Conservation (phyloP, 2,797 vertebrate species). For the Rhinophrynus dorsalis region DNA sequence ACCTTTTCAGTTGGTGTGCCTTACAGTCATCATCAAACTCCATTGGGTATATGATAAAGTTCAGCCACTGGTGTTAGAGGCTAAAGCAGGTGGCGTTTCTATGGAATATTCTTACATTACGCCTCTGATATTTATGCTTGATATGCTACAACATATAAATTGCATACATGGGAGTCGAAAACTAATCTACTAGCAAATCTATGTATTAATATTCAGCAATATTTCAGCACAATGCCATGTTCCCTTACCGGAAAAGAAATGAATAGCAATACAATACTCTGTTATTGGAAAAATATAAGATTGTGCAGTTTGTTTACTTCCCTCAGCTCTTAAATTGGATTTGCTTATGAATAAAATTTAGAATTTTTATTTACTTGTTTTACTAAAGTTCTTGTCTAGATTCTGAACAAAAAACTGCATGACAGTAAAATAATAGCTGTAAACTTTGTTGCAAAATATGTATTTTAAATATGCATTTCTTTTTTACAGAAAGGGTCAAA, state of each 20-base stretch:
- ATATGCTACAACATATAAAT: not conserved
- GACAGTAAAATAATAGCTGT: not conserved
- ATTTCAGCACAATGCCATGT: conserved; percentile 2
- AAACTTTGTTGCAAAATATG: not conserved
- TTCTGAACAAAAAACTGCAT: not conserved
- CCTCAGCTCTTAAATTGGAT: conserved; percentile 36
- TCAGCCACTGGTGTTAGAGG: too few species aligned
- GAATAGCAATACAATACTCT: conserved; percentile 25
- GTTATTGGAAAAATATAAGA: conserved; percentile 27
- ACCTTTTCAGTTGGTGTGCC: too few species aligned
- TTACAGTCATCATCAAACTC: too few species aligned
- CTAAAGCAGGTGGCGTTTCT: too few species aligned
- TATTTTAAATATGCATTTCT: too few species aligned
- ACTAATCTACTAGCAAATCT: conserved; percentile 13
- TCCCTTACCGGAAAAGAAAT: conserved; percentile 13
- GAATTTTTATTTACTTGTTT: conserved; percentile 15
- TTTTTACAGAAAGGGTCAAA: too few species aligned
- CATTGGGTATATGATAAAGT: too few species aligned
- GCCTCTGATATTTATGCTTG: too few species aligned
- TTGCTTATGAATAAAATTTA: conserved; percentile 31
- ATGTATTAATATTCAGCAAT: not conserved
- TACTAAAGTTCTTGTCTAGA: not conserved
- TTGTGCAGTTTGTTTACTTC: conserved; percentile 26
- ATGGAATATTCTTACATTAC: too few species aligned
- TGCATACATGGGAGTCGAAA: not conserved